phyloP scores from a whole-genome alignment of 2,888 invertebrate genomes.

The Cenopis cana region DNA sequence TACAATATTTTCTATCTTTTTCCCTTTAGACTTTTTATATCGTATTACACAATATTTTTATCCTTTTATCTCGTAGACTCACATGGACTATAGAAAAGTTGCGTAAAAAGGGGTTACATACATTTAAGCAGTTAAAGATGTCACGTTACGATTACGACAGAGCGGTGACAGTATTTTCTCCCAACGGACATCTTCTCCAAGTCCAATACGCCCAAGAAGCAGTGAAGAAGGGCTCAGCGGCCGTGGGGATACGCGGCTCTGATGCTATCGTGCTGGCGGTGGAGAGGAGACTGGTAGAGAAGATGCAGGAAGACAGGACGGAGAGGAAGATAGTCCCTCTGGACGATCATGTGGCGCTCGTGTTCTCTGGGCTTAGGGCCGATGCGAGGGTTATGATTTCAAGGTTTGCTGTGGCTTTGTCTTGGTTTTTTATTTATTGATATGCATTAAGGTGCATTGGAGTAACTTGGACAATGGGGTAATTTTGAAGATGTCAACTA shows the following conservation, averaged over 20 bases:
- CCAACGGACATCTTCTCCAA: slow-evolving; percentile 98
- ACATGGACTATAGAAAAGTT: not conserved
- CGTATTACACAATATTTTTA: too few species aligned
- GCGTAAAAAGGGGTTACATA: not conserved
- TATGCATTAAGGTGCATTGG: too few species aligned
- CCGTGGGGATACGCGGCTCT: slow-evolving; percentile 96
- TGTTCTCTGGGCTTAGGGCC: slow-evolving; percentile 97
- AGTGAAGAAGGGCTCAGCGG: slow-evolving; percentile 92
- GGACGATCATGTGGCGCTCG: slow-evolving; percentile 98
- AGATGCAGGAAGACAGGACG: slow-evolving; percentile 97
- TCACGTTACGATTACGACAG: slow-evolving; percentile 97
- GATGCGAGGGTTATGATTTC: slow-evolving; percentile 96
- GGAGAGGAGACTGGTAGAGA: slow-evolving; percentile 97
- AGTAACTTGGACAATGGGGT: too few species aligned
- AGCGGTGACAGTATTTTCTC: slow-evolving; percentile 99
- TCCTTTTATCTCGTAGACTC: too few species aligned
- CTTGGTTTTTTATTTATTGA: too few species aligned
- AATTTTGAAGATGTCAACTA: too few species aligned
- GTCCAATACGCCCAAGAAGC: slow-evolving; percentile 99
- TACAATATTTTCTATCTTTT: too few species aligned
- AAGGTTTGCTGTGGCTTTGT: slow-evolving; percentile 70
- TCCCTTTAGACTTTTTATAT: too few species aligned
- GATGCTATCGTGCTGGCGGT: slow-evolving; percentile 97
- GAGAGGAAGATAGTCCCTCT: slow-evolving; percentile 97
- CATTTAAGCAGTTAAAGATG: slow-evolving; percentile 63